phyloP scores from a whole-genome alignment of 2,888 invertebrate genomes.

The Cataglyphis altisquamis region DNA sequence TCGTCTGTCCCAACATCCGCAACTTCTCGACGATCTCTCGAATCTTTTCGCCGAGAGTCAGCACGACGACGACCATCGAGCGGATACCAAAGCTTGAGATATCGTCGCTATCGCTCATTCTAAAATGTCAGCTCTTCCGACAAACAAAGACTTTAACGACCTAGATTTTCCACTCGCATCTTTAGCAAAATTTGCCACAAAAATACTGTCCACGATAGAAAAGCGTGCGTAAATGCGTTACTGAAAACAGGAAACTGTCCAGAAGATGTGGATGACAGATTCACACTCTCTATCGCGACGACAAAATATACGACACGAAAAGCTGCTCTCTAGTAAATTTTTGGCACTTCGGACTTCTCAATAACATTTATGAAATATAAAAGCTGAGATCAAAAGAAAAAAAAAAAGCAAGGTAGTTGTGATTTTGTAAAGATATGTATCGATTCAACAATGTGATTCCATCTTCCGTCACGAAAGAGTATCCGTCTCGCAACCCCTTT shows the following conservation, averaged over 20 bases:
- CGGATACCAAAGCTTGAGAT: slow-evolving; percentile 70
- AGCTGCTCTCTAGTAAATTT: slow-evolving; percentile 32
- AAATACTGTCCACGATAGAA: neutral
- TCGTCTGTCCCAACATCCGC: slow-evolving; percentile 68
- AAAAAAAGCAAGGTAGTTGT: slow-evolving; percentile 12
- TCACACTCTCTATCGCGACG: slow-evolving; percentile 19
- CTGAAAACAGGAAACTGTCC: slow-evolving; percentile 36
- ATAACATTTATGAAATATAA: slow-evolving; percentile 47
- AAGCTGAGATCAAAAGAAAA: slow-evolving; percentile 9
- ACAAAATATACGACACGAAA: slow-evolving; percentile 15
- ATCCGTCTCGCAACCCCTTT: slow-evolving; percentile 43
- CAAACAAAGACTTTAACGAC: slow-evolving; percentile 72
- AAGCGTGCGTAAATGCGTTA: neutral
- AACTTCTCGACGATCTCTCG: slow-evolving; percentile 69
- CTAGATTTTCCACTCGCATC: slow-evolving; percentile 17
- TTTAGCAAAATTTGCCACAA: slow-evolving; percentile 18
- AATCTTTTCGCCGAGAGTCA: slow-evolving; percentile 72
- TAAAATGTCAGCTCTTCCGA: slow-evolving; percentile 66
- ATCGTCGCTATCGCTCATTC: slow-evolving; percentile 68
- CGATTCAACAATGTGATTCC: slow-evolving; percentile 53
- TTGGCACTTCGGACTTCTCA: slow-evolving; percentile 35
- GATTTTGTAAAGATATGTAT: slow-evolving; percentile 49
- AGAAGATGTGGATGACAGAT: slow-evolving; percentile 32
- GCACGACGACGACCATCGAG: slow-evolving; percentile 62
- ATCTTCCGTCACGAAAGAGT: slow-evolving; percentile 55